These are phyloP conservation scores for Caligus rogercresseyi DNA, from an alignment of 1,140 invertebrate species.

Conservation along the genomic window DNA sequence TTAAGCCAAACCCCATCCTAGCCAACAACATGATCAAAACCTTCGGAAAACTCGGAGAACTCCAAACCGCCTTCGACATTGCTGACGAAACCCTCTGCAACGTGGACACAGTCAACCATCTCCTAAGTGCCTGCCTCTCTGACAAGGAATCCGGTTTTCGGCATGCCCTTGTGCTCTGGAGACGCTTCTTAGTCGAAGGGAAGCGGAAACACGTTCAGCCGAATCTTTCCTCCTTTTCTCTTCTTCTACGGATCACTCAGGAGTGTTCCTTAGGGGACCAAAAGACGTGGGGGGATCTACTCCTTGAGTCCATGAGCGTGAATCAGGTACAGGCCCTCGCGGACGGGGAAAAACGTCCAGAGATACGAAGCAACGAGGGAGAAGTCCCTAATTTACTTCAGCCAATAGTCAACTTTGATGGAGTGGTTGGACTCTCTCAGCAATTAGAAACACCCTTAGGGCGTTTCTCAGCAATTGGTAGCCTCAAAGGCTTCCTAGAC, in stretches of 20 bases:
- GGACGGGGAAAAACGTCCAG: not conserved
- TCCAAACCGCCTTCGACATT: slow-evolving; percentile 52
- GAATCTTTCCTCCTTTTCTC: not conserved
- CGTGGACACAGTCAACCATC: slow-evolving; percentile 50
- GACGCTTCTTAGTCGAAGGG: not conserved
- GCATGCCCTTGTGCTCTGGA: slow-evolving; percentile 45
- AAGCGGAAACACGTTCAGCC: not conserved
- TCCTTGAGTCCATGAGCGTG: not conserved
- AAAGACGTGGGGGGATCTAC: not conserved
- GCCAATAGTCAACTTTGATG: not conserved
- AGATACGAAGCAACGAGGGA: not conserved
- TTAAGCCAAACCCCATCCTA: not conserved
- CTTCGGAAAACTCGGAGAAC: slow-evolving; percentile 58
- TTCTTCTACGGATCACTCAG: not conserved
- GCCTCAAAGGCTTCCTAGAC: not conserved
- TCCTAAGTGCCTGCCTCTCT: slow-evolving; percentile 60
- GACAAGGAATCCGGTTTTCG: slow-evolving; percentile 57
- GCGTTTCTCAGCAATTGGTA: not conserved
- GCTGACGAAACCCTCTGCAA: slow-evolving; percentile 64
- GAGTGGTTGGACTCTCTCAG: not conserved
- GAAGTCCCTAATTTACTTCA: not conserved
- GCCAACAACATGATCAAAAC: slow-evolving; percentile 31
- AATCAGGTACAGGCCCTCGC: not conserved
- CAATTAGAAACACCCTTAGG: not conserved
- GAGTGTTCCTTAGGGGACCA: not conserved